Percentiles rank a stretch among this genome's conserved stretches.
Evolutionary conservation across 2,888 invertebrate genomes (phyloP).

Genomic region (Dryococelus australis): DNA sequence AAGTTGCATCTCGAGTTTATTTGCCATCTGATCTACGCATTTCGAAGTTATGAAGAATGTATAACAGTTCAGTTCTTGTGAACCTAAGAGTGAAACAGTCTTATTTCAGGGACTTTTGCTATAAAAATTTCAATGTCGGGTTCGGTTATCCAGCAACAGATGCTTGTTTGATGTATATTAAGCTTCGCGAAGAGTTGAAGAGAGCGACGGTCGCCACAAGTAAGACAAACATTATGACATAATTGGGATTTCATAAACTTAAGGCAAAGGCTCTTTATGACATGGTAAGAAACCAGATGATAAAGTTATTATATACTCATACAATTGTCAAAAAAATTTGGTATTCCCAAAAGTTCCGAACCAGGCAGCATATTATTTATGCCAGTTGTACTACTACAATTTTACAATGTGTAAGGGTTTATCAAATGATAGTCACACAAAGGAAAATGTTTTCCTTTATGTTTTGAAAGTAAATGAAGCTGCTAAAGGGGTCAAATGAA

Average conservation of each 20-base stretch:
- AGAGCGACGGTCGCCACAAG: not conserved
- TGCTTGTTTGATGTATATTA: not conserved
- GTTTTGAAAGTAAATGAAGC: not conserved
- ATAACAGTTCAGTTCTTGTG: not conserved
- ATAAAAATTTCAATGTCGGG: not conserved
- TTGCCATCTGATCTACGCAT: not conserved
- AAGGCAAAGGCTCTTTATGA: not conserved
- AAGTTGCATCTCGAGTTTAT: not conserved
- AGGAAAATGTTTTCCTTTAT: constrained; percentile 20
- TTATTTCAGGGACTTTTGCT: not conserved
- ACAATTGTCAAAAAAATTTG: not conserved
- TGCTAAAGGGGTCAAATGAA: not conserved
- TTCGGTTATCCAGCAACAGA: not conserved
- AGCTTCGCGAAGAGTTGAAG: not conserved
- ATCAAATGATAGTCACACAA: not conserved
- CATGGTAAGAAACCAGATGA: not conserved
- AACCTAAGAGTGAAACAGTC: constrained; percentile 17
- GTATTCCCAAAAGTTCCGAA: not conserved
- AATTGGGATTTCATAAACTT: constrained; percentile 18
- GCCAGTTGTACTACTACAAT: constrained; percentile 4
- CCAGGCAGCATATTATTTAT: not conserved
- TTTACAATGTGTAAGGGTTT: constrained; percentile 1
- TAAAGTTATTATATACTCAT: not conserved
- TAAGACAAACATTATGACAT: not conserved
- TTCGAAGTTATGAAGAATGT: not conserved